phyloP scores from a whole-genome alignment of 1,140 invertebrate genomes.

The Drosophila orena region DNA sequence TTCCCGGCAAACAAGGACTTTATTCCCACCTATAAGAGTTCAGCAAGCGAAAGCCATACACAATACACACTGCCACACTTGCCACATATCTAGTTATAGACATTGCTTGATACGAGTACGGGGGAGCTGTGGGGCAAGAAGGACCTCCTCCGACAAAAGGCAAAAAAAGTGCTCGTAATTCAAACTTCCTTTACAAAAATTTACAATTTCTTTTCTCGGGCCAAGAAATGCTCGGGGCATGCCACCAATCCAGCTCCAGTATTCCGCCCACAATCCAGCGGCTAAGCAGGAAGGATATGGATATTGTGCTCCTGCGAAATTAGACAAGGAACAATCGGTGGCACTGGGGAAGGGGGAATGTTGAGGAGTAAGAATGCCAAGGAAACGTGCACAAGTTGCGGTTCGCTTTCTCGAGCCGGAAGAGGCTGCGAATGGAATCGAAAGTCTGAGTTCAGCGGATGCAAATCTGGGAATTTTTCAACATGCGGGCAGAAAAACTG shows the following conservation, averaged over 20 bases:
- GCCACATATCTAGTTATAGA: conserved; percentile 45
- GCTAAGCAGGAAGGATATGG: conserved; percentile 67
- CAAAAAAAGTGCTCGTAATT: conserved; percentile 61
- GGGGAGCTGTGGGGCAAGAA: not conserved
- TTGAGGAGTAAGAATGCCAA: conserved; percentile 10
- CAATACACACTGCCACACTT: conserved; percentile 48
- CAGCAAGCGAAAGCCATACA: conserved; percentile 52
- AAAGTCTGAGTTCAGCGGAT: conserved; percentile 43
- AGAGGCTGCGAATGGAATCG: conserved; percentile 18
- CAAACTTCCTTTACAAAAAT: conserved; percentile 69
- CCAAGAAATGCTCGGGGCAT: conserved; percentile 35
- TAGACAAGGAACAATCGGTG: conserved; percentile 51
- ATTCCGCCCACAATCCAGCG: conserved; percentile 29
- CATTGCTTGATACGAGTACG: conserved; percentile 63
- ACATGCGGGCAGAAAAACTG: conserved; percentile 16
- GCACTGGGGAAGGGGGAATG: too few species aligned
- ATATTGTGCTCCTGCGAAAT: conserved; percentile 72
- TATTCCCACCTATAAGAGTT: conserved; percentile 55
- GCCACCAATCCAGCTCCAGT: not conserved
- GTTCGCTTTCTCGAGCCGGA: conserved; percentile 56
- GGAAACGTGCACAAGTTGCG: conserved; percentile 81
- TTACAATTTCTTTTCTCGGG: conserved; percentile 71
- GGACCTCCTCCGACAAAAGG: conserved; percentile 23
- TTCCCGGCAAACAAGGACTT: conserved; percentile 16
- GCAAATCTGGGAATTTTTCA: conserved; percentile 32